These are phyloP conservation scores for Cataglyphis albicans DNA, from an alignment of 2,888 invertebrate genomes.

Conservation along the genomic window DNA sequence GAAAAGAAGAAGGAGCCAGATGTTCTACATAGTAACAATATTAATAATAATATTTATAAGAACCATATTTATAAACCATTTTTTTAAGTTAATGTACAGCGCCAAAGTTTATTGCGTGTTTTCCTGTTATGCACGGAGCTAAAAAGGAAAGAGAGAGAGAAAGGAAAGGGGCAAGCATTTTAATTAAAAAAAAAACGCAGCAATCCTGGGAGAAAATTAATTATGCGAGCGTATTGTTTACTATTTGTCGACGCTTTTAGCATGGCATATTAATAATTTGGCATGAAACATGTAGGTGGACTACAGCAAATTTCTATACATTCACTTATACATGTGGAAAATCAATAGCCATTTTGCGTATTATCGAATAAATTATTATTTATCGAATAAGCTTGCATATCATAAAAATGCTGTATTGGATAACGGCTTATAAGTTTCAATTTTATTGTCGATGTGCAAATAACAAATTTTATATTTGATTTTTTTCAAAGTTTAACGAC, in stretches of 20 bases:
- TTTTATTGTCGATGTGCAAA: background rate
- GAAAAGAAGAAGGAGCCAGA: conserved; percentile 57
- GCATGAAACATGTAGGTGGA: conserved; percentile 22
- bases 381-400: background rate
- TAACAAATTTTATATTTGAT: background rate
- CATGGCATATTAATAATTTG: conserved; percentile 71
- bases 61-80: conserved; percentile 43
- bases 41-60: conserved; percentile 73
- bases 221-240: conserved; percentile 76
- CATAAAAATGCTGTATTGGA: background rate
- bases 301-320: background rate
- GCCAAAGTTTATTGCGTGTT: conserved; percentile 57
- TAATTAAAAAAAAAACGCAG: conserved; percentile 70
- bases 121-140: conserved; percentile 54
- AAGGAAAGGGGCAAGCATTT: conserved; percentile 57
- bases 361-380: conserved; percentile 28
- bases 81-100: conserved; percentile 70
- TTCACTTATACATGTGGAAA: background rate
- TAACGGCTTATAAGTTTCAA: background rate
- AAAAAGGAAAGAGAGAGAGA: background rate
- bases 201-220: conserved; percentile 70
- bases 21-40: conserved; percentile 59
- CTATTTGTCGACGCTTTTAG: conserved; percentile 67
- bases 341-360: conserved; percentile 20
- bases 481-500: background rate